Percentiles rank a stretch among this genome's conserved stretches.
Conservation (phyloP, 2,113 vertebrate species). For the Peromyscus maniculatus region DNA sequence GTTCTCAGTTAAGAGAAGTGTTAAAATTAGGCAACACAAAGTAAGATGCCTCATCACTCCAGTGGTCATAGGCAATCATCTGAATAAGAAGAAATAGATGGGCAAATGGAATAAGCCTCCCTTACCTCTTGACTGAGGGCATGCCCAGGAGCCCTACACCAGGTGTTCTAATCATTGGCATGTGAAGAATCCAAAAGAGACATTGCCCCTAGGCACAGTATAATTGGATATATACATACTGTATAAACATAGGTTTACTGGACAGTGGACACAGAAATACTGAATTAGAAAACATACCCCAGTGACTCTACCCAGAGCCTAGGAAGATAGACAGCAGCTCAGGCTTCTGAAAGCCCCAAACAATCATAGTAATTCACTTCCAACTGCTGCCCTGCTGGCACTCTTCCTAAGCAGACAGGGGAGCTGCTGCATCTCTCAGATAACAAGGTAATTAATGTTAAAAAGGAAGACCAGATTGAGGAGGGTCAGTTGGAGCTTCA, state of each 20-base stretch:
- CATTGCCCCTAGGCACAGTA: constrained; percentile 72
- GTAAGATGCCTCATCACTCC: neutral
- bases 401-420: constrained; percentile 74
- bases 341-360: constrained; percentile 76
- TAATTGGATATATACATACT: constrained; percentile 75
- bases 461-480: constrained; percentile 76
- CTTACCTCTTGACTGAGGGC: constrained; percentile 57
- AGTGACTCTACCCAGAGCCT: constrained; percentile 64
- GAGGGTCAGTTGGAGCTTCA: constrained; percentile 76
- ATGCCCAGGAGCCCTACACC: constrained; percentile 69
- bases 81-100: constrained; percentile 54
- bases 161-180: constrained; percentile 73
- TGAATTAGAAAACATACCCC: constrained; percentile 70
- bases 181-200: constrained; percentile 77
- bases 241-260: constrained; percentile 77
- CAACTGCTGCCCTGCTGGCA: constrained; percentile 75
- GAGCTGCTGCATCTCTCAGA: constrained; percentile 81
- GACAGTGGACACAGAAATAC: constrained; percentile 43
- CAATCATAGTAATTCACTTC: constrained; percentile 82
- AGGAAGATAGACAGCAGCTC: constrained; percentile 78
- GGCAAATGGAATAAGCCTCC: constrained; percentile 51
- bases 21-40: constrained; percentile 20
- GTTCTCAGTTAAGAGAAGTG: neutral
- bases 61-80: constrained; percentile 28
- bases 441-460: constrained; percentile 85